Conservation (phyloP, 2,888 invertebrate species). For the Drosophila neonasuta region DNA sequence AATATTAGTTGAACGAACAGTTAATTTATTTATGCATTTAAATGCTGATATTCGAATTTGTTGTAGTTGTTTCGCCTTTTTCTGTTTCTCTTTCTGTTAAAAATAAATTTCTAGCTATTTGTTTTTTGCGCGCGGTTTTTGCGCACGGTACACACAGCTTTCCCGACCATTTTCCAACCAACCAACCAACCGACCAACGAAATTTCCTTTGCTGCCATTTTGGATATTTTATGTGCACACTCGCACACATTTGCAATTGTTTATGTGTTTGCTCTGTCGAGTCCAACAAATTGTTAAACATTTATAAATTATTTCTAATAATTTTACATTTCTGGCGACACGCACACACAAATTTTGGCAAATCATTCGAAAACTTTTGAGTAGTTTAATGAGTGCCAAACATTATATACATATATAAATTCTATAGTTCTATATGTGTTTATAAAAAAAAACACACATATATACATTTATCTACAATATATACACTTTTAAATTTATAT, state of each 20-base stretch:
- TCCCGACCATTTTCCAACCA: constrained; percentile 33
- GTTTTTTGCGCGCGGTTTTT: constrained; percentile 60
- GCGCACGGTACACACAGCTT: constrained; percentile 65
- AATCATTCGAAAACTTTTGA: constrained; percentile 48
- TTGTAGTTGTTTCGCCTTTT: constrained; percentile 6
- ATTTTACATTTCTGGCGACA: constrained; percentile 64
- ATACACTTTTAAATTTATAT: constrained; percentile 12
- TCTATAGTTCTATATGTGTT: constrained; percentile 5
- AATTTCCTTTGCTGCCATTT: constrained; percentile 56
- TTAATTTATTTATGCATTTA: constrained; percentile 69
- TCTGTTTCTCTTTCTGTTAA: constrained; percentile 27
- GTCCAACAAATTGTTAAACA: constrained; percentile 63
- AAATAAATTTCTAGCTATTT: constrained; percentile 50
- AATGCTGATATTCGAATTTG: constrained; percentile 35
- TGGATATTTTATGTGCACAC: constrained; percentile 52
- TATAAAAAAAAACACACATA: constrained; percentile 4
- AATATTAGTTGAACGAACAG: constrained; percentile 52
- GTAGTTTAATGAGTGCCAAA: constrained; percentile 12
- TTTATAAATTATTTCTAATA: constrained; percentile 66
- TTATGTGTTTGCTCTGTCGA: constrained; percentile 19
- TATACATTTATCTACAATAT: constrained; percentile 17
- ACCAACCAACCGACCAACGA: constrained; percentile 14
- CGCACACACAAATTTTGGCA: constrained; percentile 37
- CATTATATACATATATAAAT: not conserved
- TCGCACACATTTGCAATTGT: constrained; percentile 9